A percentile compares a stretch with the other conserved stretches of the same genome.
These are phyloP conservation scores for Diplazon laetatorius DNA, from an alignment of 2,888 invertebrate species.

Conservation along the genomic window DNA sequence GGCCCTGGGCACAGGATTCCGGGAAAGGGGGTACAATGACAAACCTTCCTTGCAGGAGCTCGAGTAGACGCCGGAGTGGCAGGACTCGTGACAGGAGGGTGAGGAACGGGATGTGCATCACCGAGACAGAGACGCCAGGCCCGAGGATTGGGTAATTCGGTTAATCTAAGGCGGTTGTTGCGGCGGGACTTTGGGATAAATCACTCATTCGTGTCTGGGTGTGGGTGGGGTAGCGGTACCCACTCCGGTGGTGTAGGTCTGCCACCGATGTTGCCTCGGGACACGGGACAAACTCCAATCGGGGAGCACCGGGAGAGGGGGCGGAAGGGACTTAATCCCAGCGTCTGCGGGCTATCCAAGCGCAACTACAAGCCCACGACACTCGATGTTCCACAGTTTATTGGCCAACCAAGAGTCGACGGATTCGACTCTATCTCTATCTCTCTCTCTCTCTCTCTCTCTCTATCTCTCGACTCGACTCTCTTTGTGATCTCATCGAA, in stretches of 20 bases:
- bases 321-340: slow-evolving; percentile 60
- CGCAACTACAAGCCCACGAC: slow-evolving; percentile 49
- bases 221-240: slow-evolving; percentile 36
- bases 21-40: slow-evolving; percentile 78
- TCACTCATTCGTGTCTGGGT: slow-evolving; percentile 75
- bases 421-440: too few relatives aligned
- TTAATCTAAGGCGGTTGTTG: slow-evolving; percentile 79
- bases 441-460: too few relatives aligned
- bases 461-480: background rate
- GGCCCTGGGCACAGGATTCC: too few relatives aligned
- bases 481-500: slow-evolving; percentile 26
- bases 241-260: slow-evolving; percentile 43
- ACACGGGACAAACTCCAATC: slow-evolving; percentile 59
- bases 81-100: slow-evolving; percentile 15
- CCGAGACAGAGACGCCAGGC: slow-evolving; percentile 28
- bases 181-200: slow-evolving; percentile 75
- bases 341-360: slow-evolving; percentile 62
- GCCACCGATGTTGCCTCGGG: slow-evolving; percentile 56
- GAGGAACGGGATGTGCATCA: slow-evolving; percentile 15
- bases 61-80: slow-evolving; percentile 30
- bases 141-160: slow-evolving; percentile 75
- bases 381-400: slow-evolving; percentile 59
- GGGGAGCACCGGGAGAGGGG: too few relatives aligned
- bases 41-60: slow-evolving; percentile 76
- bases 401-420: slow-evolving; percentile 49